phyloP scores from a whole-genome alignment of 2,888 invertebrate species.

The Caenorhabditis japonica region DNA sequence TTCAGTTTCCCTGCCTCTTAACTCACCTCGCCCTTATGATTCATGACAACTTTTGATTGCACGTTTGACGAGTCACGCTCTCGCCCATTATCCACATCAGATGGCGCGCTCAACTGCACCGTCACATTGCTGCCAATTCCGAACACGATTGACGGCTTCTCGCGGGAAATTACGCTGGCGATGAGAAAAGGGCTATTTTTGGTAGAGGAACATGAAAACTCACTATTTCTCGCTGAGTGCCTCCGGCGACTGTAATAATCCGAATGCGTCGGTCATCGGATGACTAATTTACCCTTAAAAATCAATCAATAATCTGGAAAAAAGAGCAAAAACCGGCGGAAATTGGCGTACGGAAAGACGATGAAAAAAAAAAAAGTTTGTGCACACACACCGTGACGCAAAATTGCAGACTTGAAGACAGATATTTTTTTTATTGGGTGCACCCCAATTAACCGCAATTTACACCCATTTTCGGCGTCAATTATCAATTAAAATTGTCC shows the following conservation, averaged over 20 bases:
- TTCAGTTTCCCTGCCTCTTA: neutral
- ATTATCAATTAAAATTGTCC: no score
- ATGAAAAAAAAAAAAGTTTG: no score
- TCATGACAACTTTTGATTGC: slow-evolving; percentile 65
- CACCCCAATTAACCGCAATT: no score
- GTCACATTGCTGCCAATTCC: slow-evolving; percentile 69
- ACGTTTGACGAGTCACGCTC: slow-evolving; percentile 72
- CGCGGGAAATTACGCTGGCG: slow-evolving; percentile 59
- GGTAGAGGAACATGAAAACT: slow-evolving; percentile 3
- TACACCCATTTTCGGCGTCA: no score
- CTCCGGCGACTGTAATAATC: slow-evolving; percentile 50
- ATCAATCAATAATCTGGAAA: neutral
- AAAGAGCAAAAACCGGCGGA: slow-evolving; percentile 6
- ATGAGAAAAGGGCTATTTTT: neutral
- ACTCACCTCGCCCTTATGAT: slow-evolving; percentile 70
- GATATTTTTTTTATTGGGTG: no score
- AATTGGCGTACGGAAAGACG: neutral
- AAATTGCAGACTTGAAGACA: slow-evolving; percentile 28
- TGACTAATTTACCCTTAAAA: slow-evolving; percentile 22
- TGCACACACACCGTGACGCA: slow-evolving; percentile 36
- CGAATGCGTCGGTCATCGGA: slow-evolving; percentile 39
- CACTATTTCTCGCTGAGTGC: slow-evolving; percentile 53
- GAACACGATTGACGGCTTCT: slow-evolving; percentile 62
- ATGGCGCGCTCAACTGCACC: slow-evolving; percentile 47
- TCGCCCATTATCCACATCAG: slow-evolving; percentile 51